A percentile compares a stretch with the other conserved stretches of the same genome.
Conservation (phyloP, 2,888 invertebrate species). For the Steromphala cineraria region DNA sequence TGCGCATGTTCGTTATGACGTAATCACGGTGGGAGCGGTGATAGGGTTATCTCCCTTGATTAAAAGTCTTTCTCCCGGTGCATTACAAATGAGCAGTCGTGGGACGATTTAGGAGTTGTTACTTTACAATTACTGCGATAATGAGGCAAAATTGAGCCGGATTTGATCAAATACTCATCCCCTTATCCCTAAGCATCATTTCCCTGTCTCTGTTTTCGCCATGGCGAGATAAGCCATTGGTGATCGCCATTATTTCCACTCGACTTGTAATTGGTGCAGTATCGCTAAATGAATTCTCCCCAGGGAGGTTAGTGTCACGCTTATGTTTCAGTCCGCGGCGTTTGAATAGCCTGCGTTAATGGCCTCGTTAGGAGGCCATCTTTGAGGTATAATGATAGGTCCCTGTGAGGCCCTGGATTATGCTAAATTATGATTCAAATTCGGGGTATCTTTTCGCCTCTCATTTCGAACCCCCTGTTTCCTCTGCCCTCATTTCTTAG, state of each 20-base stretch:
- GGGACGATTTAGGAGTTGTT: slow-evolving; percentile 11
- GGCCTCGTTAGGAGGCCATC: neutral
- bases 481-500: neutral
- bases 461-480: neutral
- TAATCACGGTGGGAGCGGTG: neutral
- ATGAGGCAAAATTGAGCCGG: neutral
- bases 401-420: neutral
- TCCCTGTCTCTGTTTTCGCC: neutral
- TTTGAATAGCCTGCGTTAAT: neutral
- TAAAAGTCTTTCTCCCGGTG: neutral
- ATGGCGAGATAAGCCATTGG: neutral
- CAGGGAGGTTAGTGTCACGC: slow-evolving; percentile 7
- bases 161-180: slow-evolving; percentile 5
- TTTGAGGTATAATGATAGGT: neutral
- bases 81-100: neutral
- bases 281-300: slow-evolving; percentile 16
- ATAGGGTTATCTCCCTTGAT: slow-evolving; percentile 1
- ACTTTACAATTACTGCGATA: slow-evolving; percentile 14
- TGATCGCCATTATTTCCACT: slow-evolving; percentile 2
- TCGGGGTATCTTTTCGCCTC: neutral
- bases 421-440: neutral
- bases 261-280: slow-evolving; percentile 9
- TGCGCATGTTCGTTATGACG: neutral
- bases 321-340: neutral
- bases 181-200: neutral